Evolutionary conservation across 2,888 invertebrate genomes (phyloP).

Genomic region (Hemaris fuciformis): DNA sequence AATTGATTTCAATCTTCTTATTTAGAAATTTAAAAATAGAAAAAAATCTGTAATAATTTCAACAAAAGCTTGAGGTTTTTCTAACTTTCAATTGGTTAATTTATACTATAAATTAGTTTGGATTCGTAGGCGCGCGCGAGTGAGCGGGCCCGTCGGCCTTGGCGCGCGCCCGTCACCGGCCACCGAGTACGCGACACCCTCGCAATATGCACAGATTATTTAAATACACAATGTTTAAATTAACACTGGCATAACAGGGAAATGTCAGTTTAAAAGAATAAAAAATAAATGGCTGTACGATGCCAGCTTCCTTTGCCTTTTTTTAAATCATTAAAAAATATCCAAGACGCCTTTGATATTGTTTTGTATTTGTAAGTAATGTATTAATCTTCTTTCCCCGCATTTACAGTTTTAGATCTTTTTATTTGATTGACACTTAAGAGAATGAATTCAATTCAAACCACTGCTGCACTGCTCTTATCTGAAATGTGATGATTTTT

Average conservation of each 20-base stretch:
- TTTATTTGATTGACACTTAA: no score
- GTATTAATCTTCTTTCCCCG: no score
- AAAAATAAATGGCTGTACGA: not conserved
- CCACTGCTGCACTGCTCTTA: no score
- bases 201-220: constrained; percentile 12
- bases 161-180: constrained; percentile 43
- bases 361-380: no score
- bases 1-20: no score
- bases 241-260: not conserved
- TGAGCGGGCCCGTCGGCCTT: constrained; percentile 59
- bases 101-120: constrained; percentile 51
- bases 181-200: constrained; percentile 48
- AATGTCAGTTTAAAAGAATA: not conserved
- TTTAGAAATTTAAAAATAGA: not conserved
- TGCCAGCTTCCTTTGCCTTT: not conserved
- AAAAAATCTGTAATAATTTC: no score
- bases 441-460: no score
- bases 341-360: no score
- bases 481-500: no score
- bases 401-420: no score
- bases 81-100: constrained; percentile 23
- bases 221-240: constrained; percentile 1
- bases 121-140: constrained; percentile 58
- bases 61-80: no score
- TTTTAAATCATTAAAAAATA: not conserved